Evolutionary conservation across 2,113 vertebrate genomes (phyloP).

Genomic region (Suncus etruscus): DNA sequence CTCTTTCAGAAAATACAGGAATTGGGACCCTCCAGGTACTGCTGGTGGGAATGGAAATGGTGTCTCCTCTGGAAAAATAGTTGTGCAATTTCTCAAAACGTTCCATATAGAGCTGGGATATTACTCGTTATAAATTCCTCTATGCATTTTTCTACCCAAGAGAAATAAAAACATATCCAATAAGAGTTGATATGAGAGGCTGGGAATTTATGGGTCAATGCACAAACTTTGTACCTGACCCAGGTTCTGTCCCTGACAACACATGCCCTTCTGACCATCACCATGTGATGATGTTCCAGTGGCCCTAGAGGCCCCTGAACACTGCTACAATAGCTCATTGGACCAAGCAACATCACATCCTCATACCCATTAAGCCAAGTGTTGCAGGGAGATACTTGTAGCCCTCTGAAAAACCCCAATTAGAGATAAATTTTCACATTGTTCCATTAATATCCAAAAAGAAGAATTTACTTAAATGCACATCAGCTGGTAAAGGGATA

Average conservation of each 20-base stretch:
- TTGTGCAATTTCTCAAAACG: constrained; percentile 22
- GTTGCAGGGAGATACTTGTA: too few species aligned
- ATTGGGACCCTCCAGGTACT: background rate
- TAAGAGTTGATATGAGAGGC: background rate
- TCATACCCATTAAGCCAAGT: too few species aligned
- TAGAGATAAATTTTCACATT: too few species aligned
- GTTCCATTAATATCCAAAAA: background rate
- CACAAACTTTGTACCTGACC: too few species aligned
- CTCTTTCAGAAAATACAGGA: background rate
- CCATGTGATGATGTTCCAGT: too few species aligned
- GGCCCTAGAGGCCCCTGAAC: too few species aligned
- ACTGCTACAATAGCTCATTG: too few species aligned
- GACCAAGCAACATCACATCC: too few species aligned
- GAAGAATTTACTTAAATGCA: background rate
- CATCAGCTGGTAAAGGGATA: background rate
- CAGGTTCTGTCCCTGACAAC: too few species aligned
- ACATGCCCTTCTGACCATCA: too few species aligned
- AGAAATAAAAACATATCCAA: background rate
- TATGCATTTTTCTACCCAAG: background rate
- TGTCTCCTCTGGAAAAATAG: background rate
- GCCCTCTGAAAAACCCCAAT: too few species aligned
- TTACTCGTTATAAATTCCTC: background rate
- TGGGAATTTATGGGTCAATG: too few species aligned
- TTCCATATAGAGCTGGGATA: background rate
- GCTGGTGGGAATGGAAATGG: background rate